These are phyloP conservation scores for Stenchaetothrips biformis DNA, from an alignment of 2,888 invertebrate species.

Conservation along the genomic window DNA sequence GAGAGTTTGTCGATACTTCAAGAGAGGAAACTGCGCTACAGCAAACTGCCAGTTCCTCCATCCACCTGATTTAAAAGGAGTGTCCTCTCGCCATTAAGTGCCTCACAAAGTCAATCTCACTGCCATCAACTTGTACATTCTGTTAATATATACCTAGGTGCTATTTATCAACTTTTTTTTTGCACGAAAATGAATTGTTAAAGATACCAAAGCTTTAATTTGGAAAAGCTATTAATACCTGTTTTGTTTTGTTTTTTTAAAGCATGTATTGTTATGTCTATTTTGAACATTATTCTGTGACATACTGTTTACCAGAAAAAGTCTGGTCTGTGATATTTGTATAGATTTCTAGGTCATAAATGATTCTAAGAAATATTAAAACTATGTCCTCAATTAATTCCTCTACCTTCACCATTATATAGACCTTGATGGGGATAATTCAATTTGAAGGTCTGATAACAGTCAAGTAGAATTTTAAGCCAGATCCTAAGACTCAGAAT, in stretches of 20 bases:
- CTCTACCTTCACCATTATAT: too few species aligned
- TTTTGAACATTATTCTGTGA: constrained; percentile 1
- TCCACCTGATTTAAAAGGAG: constrained; percentile 18
- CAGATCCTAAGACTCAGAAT: too few species aligned
- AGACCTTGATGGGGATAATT: too few species aligned
- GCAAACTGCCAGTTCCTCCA: constrained; percentile 25
- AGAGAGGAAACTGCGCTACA: constrained; percentile 25
- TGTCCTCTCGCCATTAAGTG: neutral
- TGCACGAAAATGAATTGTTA: neutral
- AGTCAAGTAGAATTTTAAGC: too few species aligned
- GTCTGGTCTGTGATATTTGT: constrained; percentile 21
- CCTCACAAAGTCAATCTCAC: neutral
- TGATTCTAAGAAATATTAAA: neutral
- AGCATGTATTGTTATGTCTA: constrained; percentile 14
- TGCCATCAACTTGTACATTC: constrained; percentile 20
- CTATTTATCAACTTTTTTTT: constrained; percentile 10
- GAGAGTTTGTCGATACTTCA: constrained; percentile 20
- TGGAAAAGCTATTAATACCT: neutral
- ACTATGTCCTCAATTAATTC: too few species aligned
- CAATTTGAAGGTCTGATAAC: too few species aligned
- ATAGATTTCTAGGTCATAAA: constrained; percentile 5
- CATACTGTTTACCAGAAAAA: neutral
- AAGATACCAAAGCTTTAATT: constrained; percentile 1
- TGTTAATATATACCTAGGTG: neutral
- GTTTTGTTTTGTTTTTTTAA: constrained; percentile 22